Conservation (phyloP, 2,797 vertebrate species). For the Salarias fasciatus region DNA sequence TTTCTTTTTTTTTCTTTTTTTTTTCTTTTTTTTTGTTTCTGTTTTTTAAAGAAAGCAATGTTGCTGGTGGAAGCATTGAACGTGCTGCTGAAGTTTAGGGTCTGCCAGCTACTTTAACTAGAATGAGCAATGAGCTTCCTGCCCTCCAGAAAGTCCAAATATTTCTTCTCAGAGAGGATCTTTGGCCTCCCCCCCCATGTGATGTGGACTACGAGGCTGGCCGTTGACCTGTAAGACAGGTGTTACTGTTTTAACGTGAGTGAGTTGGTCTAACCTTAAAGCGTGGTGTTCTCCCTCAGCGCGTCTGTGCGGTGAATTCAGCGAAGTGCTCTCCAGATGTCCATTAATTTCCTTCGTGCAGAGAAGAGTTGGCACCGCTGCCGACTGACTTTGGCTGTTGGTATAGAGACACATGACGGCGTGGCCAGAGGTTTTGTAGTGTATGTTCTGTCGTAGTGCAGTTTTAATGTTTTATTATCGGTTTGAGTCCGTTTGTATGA, state of each 20-base stretch:
- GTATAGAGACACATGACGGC: too few species aligned
- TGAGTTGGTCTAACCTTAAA: neutral
- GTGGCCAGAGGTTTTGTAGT: conserved; percentile 5
- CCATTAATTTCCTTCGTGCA: too few species aligned
- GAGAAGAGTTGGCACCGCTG: too few species aligned
- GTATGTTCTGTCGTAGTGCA: neutral
- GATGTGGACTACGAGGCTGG: conserved; percentile 50
- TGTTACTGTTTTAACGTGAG: conserved; percentile 41
- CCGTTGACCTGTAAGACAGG: conserved; percentile 67
- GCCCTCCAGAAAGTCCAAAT: conserved; percentile 47
- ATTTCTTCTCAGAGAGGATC: conserved; percentile 56
- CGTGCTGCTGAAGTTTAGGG: conserved; percentile 26
- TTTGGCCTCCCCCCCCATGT: conserved; percentile 39
- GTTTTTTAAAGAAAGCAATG: conserved; percentile 29
- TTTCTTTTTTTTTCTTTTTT: too few species aligned
- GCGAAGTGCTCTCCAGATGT: too few species aligned
- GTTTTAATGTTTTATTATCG: conserved; percentile 27
- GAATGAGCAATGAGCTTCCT: conserved; percentile 51
- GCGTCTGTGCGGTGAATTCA: too few species aligned
- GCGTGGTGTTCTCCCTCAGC: too few species aligned
- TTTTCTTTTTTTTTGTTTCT: conserved; percentile 34
- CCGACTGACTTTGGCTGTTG: too few species aligned
- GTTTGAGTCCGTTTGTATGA: conserved; percentile 15
- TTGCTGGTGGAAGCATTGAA: conserved; percentile 12
- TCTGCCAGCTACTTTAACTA: conserved; percentile 26